Conservation (phyloP, 2,797 vertebrate species). For the Cossypha polioptera region DNA sequence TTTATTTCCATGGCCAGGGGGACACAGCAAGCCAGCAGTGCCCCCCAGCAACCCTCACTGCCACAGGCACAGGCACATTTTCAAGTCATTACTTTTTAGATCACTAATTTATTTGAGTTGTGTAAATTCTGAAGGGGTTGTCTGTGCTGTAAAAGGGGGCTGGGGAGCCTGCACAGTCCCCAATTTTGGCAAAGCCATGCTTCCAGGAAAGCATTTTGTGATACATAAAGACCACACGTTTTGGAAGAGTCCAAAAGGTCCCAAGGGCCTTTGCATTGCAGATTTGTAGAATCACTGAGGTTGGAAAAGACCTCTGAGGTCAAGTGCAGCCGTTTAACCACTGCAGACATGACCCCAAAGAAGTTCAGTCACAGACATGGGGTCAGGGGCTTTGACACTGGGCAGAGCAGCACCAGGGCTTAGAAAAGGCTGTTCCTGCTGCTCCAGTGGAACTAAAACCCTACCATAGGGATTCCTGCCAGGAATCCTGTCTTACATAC, state of each 20-base stretch:
- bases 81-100: fast-evolving
- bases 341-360: neutral
- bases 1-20: neutral
- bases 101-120: neutral
- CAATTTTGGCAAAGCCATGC: fast-evolving
- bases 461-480: fast-evolving
- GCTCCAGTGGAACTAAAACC: neutral
- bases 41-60: neutral
- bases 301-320: neutral
- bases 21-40: neutral
- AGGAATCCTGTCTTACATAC: neutral
- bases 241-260: neutral
- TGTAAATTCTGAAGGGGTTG: neutral
- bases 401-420: neutral
- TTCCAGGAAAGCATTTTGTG: neutral
- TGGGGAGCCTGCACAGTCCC: fast-evolving
- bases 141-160: neutral
- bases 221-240: fast-evolving
- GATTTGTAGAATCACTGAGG: neutral
- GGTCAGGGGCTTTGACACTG: fast-evolving
- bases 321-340: neutral
- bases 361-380: neutral
- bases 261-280: neutral
- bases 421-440: neutral
- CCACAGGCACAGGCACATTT: neutral